phyloP scores from a whole-genome alignment of 30 jellyfish, hydroid and myxozoan genomes.

The Hydractinia echinata region DNA sequence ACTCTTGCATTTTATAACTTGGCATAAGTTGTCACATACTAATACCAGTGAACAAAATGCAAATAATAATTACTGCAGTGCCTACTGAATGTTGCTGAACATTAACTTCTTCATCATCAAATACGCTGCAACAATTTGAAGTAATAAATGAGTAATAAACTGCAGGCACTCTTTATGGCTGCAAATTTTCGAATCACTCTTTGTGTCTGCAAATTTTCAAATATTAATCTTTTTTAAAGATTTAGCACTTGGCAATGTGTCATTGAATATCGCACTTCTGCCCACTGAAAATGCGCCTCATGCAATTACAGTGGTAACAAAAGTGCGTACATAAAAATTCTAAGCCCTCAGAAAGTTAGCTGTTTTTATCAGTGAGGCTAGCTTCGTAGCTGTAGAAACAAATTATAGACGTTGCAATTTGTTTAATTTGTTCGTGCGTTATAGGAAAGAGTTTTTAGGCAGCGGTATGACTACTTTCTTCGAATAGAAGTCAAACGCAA shows the following conservation, averaged over 20 bases:
- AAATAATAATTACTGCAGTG: neutral
- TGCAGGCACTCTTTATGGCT: too few relatives aligned
- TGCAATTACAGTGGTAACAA: neutral
- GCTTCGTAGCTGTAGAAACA: conserved; percentile 21
- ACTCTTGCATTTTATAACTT: neutral
- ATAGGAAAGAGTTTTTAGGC: neutral
- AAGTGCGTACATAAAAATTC: neutral
- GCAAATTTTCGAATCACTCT: too few relatives aligned
- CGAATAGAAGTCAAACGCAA: too few relatives aligned
- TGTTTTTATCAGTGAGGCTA: neutral
- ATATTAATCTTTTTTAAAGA: too few relatives aligned
- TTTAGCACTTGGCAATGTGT: too few relatives aligned
- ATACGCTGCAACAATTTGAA: neutral
- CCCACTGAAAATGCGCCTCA: too few relatives aligned
- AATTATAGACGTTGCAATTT: neutral
- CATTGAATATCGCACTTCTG: too few relatives aligned
- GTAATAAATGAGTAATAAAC: too few relatives aligned
- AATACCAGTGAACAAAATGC: conserved; percentile 19
- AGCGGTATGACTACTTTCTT: too few relatives aligned
- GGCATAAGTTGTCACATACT: neutral
- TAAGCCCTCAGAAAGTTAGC: conserved; percentile 19
- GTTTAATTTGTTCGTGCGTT: too few relatives aligned
- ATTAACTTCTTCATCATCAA: neutral
- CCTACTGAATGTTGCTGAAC: conserved; percentile 10
- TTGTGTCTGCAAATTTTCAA: too few relatives aligned